Percentiles rank a stretch among this genome's conserved stretches.
Conservation (phyloP, 2,888 invertebrate genomes). For the Caenorhabditis sp. region DNA sequence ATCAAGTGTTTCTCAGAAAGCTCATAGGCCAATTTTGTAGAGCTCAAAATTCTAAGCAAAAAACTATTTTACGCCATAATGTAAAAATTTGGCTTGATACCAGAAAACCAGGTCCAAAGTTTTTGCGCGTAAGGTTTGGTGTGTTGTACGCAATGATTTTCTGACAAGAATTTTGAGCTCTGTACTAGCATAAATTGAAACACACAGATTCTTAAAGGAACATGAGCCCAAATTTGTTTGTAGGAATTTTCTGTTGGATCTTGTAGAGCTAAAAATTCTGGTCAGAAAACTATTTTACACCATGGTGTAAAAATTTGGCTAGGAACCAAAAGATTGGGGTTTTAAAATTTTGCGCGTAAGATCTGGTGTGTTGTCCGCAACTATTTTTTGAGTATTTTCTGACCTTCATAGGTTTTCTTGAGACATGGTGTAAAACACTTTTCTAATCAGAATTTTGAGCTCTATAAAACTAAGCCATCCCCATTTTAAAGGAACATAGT, state of each 20-base stretch:
- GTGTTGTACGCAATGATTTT: constrained; percentile 73
- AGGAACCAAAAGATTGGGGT: not conserved
- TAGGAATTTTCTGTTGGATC: too few species aligned
- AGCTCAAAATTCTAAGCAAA: not conserved
- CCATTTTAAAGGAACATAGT: too few species aligned
- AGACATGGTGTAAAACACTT: too few species aligned
- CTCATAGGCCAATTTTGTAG: not conserved
- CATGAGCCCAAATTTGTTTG: too few species aligned
- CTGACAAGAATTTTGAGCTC: constrained; percentile 64
- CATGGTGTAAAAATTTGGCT: not conserved
- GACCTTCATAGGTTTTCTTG: too few species aligned
- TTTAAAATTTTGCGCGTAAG: not conserved
- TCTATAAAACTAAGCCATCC: too few species aligned
- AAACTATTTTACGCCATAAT: not conserved
- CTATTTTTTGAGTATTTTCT: too few species aligned
- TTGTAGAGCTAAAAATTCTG: not conserved
- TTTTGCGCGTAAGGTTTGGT: not conserved
- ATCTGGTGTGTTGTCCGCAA: too few species aligned
- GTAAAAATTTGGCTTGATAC: not conserved
- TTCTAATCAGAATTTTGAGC: too few species aligned
- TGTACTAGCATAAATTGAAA: too few species aligned
- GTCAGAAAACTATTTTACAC: not conserved
- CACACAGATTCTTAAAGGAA: too few species aligned
- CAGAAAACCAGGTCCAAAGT: not conserved
- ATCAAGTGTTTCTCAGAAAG: not conserved